Evolutionary conservation across 2,797 vertebrate species (phyloP), one percentile per base, ranked within the genome.

Genomic region (Spatula clypeata): DNA sequence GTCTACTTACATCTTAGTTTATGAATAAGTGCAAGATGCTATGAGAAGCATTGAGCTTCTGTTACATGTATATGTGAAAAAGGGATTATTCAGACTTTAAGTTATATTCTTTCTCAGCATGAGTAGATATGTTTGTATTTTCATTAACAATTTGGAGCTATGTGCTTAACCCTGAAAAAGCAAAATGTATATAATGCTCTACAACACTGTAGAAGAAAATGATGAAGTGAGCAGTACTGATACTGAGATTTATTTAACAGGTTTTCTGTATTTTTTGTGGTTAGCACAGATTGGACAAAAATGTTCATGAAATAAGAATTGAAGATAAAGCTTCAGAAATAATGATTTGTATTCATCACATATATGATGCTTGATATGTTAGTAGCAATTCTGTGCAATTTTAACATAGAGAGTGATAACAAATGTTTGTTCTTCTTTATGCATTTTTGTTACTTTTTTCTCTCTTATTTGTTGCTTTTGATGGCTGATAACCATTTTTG

Each of bases 401-500:
- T 72, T 60, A 77, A 61, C 9, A 20, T 5, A 36, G 45, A 20
- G 13, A 77, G 3, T 58, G 32, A 31, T 57, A 90, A 58, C 9
- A 57, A 74, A 20, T 11, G 18, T 71, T 76, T 72, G 2, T 31
- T 83, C 20, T 67, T 80, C 20, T 55, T 74, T 44, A 18, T 69
- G 2, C 26, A 42, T 69, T 73, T 76, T 86, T 79, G 8, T 62
- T 85, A 38, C 0, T 5, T 54, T 74, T 61, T 38, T 26, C 26
- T 87, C 40, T 91, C n/a, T 72, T 10, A 16, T 32, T 21, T 88
- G 10, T 70, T 71, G 16, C 19, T 90, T 84, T 86, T 66, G 40
- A 18, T 57, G 13, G 6, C 24, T 94, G 32, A 64, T 51, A 79
- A 73, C 3, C 9, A 64, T 79, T 55, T 40, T 31, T 84, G 1